Evolutionary conservation across 2,797 vertebrate species (phyloP).

Genomic region (Mormyrops boulengeri): DNA sequence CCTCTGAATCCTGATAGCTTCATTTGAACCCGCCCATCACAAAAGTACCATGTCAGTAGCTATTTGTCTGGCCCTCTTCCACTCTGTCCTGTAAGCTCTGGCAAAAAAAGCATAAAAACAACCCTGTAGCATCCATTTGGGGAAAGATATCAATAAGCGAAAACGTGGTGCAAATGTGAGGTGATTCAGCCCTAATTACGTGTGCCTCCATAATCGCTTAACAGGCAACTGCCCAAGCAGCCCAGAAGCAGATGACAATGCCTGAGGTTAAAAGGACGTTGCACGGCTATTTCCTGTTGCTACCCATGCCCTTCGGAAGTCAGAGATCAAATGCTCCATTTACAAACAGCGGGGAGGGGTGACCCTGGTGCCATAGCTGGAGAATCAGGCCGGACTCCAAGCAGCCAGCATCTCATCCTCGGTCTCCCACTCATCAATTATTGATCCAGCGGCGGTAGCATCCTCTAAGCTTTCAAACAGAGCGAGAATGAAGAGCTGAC

Average conservation of each 20-base stretch:
- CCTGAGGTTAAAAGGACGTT: neutral
- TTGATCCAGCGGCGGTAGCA: neutral
- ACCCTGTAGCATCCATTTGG: neutral
- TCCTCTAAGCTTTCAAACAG: constrained; percentile 11
- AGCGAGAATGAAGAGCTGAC: neutral
- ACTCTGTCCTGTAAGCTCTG: neutral
- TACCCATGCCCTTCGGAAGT: neutral
- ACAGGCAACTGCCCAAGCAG: neutral
- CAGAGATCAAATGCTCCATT: neutral
- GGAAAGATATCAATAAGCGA: neutral
- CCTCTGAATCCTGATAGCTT: neutral
- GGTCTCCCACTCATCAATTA: neutral
- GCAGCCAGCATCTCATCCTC: neutral
- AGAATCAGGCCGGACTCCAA: neutral
- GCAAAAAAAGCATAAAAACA: neutral
- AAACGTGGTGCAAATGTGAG: neutral
- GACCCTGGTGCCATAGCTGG: neutral
- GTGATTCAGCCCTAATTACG: neutral
- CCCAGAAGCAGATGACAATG: neutral
- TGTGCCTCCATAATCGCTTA: neutral
- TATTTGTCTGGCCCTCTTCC: neutral
- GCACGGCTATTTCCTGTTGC: neutral
- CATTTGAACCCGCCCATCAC: neutral
- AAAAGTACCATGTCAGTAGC: neutral
- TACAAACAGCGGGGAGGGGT: neutral